Base-by-base conservation (phyloP, 2,888 invertebrate species). In the Noctua pronuba region DNA sequence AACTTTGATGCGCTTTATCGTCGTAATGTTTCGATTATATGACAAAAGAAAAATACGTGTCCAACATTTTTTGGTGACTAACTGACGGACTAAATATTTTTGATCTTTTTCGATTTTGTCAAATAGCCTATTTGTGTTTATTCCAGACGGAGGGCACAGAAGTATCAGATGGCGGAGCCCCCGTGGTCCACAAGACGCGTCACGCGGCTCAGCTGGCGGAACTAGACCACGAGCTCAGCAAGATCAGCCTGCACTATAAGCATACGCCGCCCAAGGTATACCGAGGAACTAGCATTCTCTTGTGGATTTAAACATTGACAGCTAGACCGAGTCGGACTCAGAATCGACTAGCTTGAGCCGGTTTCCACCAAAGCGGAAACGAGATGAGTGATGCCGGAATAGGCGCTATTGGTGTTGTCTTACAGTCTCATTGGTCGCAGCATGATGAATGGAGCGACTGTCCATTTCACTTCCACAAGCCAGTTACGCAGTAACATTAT, bases 171-270 rank as follows among this genome's bases (percentile, higher is more conserved):
- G 90, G 88, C 31, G 90, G 84, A 24, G 90, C 87, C 0, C 83
- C 84, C 69, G 80, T 77, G 74, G 91, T 94, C 6, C 81, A 81
- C 74, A 81, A 79, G 80, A 81, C 81, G 75, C 92, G 96, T 1
- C 96, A 97, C 94, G 96, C 95, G 62, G 96, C 96, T 52, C 96
- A 97, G 83, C 92, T 97, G 31, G 95, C 97, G 6, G 97, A 97
- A 86, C 94, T 97, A 49, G 97, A 97, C 92, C 97, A 97, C 91
- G 97, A 97, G 93, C 96, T 97, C 88, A 97, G 97, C 91, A 97
- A 97, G 95, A 97, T 97, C 92, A 97, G 97, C 78, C 94, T 97
- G 90, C 96, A 97, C 90, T 96, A 97, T 93, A 95, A 96, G 83
- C 94, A 95, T 75, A 84, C 90, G 83, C 94, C 93, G 86, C 92